Base-by-base conservation (phyloP, 2,113 vertebrate genomes). In the Rhynchomys soricoides region DNA sequence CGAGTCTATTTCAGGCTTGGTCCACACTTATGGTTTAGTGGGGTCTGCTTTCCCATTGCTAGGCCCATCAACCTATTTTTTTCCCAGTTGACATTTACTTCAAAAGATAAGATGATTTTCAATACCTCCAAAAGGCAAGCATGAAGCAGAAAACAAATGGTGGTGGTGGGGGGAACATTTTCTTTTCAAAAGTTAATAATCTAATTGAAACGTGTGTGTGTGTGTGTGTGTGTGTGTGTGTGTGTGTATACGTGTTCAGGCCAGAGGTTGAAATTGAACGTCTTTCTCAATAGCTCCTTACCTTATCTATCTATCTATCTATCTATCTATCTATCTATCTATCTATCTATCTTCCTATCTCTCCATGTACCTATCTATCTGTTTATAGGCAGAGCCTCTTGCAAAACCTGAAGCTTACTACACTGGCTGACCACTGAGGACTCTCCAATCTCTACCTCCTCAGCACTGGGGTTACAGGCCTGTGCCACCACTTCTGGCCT, bases 151-250 rank as follows among this genome's bases (percentile, higher is more conserved):
- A 78, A 57, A 12, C 9, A 79, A 62, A 68, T 37, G 64, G 40
- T 50, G 45, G 7, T n/a, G n/a, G n/a, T n/a, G 15, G 68, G 31
- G 22, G 13, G 85, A 94, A 89, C 34, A 22, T 79, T 73, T 93
- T 88, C 70, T 97, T 77, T 34, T 70, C 50, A 43, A 48, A 62
- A 79, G 64, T 93, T 77, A 88, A 96, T 73, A 68, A 94, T 45
- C 81, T 22, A 87, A 71, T 70, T 48, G 45, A 95, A 95, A 92
- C 22, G 2, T n/a, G 83, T 87, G 85, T 86, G 82, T 31, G n/a
- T 62, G 62, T 64, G 62, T 43, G 87, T 87, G 85, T 85, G 82
- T 34, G 40, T 64, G 26, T 85, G 59, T 19, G 26, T 62, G 8
- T 5, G 29, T 43, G 11, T 48, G 43, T 77, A 4, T 26, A 7